A percentile compares a stretch with the other conserved stretches of the same genome.
Evolutionary conservation across 2,113 vertebrate genomes (phyloP).

Genomic region (Todiramphus saurophagus): DNA sequence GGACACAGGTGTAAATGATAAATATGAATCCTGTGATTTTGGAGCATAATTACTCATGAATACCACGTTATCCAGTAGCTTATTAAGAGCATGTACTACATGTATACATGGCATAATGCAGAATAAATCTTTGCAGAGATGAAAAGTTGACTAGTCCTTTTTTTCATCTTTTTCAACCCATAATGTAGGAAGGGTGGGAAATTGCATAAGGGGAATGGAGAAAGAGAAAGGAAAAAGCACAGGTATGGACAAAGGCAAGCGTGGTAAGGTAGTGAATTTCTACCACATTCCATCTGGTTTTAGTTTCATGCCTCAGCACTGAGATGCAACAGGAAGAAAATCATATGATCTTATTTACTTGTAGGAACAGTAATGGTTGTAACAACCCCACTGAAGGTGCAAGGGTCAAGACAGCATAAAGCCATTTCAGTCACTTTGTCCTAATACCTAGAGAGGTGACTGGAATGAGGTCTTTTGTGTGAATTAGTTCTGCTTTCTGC

Average conservation of each 20-base stretch:
- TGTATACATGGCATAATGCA: background rate
- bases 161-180: background rate
- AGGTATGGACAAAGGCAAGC: background rate
- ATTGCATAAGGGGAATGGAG: accelerated
- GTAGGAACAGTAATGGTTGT: background rate
- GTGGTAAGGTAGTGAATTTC: background rate
- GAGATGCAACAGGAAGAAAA: background rate
- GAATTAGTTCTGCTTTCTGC: background rate
- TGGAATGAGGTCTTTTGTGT: background rate
- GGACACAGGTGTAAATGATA: background rate
- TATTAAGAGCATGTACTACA: background rate
- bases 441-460: background rate
- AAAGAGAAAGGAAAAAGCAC: background rate
- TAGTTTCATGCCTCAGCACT: background rate
- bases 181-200: background rate
- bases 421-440: background rate
- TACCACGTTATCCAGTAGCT: background rate
- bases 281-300: background rate
- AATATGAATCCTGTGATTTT: background rate
- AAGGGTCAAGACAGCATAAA: background rate
- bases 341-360: background rate
- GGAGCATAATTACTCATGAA: background rate
- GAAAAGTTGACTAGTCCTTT: background rate
- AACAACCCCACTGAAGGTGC: background rate
- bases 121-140: background rate